Evolutionary conservation across 2,888 invertebrate species (phyloP).

Genomic region (Odontocolon sp.): DNA sequence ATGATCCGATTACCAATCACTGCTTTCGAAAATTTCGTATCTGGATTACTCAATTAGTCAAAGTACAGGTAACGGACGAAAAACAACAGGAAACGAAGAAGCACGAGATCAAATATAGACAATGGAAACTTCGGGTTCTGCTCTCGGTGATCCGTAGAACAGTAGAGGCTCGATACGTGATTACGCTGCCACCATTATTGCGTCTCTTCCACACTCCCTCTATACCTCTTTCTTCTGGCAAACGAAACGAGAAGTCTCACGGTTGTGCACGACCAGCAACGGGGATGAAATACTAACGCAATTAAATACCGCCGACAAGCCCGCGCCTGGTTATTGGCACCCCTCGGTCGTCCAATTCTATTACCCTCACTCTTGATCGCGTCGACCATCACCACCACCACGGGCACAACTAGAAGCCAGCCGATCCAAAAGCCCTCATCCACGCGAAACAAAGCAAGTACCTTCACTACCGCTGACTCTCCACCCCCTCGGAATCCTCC

Average conservation of each 20-base stretch:
- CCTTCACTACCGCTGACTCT: conserved; percentile 31
- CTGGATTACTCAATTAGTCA: not conserved
- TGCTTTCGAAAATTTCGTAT: not conserved
- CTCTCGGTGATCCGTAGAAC: conserved; percentile 1
- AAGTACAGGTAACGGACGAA: conserved; percentile 3
- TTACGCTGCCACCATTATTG: conserved; percentile 30
- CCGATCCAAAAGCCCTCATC: conserved; percentile 20
- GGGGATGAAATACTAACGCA: conserved; percentile 78
- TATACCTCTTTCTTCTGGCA: conserved; percentile 24
- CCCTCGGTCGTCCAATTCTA: conserved; percentile 77
- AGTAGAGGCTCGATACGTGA: conserved; percentile 32
- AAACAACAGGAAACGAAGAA: conserved; percentile 32
- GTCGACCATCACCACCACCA: conserved; percentile 53
- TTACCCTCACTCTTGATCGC: conserved; percentile 70
- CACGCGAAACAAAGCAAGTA: conserved; percentile 69
- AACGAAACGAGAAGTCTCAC: conserved; percentile 60
- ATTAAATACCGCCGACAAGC: conserved; percentile 77
- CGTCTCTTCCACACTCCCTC: conserved; percentile 9
- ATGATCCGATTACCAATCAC: conserved; percentile 1
- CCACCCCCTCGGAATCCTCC: conserved; percentile 64
- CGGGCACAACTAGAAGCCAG: conserved; percentile 54
- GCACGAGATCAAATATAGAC: not conserved
- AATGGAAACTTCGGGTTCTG: conserved; percentile 14
- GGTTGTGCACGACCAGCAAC: conserved; percentile 50
- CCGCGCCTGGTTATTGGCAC: conserved; percentile 77